Evolutionary conservation across 2,113 vertebrate genomes (phyloP), one percentile per base, ranked within the genome.

Genomic region (Eclectus roratus): DNA sequence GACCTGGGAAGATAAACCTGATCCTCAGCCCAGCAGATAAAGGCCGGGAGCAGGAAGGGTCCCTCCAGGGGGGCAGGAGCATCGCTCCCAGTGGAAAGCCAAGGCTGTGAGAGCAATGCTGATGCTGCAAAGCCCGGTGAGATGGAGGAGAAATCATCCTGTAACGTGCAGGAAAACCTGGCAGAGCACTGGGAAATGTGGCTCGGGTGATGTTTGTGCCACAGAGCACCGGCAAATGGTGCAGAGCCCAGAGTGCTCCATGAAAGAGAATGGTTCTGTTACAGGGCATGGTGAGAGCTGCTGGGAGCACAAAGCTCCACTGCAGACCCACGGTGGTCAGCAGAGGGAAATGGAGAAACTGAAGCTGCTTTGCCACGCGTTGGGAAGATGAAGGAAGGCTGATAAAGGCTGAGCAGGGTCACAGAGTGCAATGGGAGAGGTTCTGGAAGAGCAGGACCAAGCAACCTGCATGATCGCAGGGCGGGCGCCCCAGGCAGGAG

Each of bases 161-260:
- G 41, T 7, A 46, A 66, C 49, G 43, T 8, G 10, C 78, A 43
- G 82, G 28, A 18, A 73, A 83, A 87, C 4, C 78, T 47, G 78
- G 72, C 63, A 52, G 50, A n/a, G 50, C 72, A 9, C 50, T 1
- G 17, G 81, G 46, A 11, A 29, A 28, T 2, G 20, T 16, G 56
- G 81, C 81, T 66, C 55, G 31, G 80, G 33, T 1, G 0, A 13
- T 1, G 7, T 19, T 24, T 5, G 44, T 27, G 61, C 19, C 0
- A 1, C 56, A 55, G 43, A 55, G 12, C 33, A 10, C 12, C 6
- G 68, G 35, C 47, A 52, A 78, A 43, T 1, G 74, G 64, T 52
- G 65, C 61, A 65, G 11, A 44, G 33, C n/a, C 44, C 8, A 0
- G 33, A 53, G 55, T 0, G 0, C 3, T 25, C 31, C 3, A 1